phyloP scores from a whole-genome alignment of 2,888 invertebrate genomes.

The Trichacis sp. region DNA sequence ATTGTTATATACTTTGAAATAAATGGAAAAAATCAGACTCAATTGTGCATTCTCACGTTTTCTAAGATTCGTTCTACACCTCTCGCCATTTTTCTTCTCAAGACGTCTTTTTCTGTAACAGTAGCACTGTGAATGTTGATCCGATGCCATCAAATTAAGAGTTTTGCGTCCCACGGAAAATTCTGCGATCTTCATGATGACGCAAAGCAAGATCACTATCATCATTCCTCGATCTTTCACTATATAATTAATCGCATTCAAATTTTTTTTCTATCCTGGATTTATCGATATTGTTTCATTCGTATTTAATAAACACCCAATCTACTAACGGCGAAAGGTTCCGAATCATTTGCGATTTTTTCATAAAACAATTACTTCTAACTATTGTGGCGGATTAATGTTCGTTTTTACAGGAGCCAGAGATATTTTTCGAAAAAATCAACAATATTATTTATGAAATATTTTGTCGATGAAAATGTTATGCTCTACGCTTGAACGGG shows the following conservation, averaged over 20 bases:
- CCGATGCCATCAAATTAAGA: conserved; percentile 49
- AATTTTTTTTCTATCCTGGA: neutral
- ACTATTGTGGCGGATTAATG: too few relatives aligned
- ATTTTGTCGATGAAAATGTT: neutral
- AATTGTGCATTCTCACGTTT: conserved; percentile 57
- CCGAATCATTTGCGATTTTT: too few relatives aligned
- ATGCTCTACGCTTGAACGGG: neutral
- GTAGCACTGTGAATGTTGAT: conserved; percentile 52
- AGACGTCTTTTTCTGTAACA: conserved; percentile 54
- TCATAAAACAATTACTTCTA: too few relatives aligned
- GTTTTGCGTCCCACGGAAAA: conserved; percentile 67
- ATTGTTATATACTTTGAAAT: too few relatives aligned
- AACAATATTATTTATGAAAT: neutral
- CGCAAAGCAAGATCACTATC: conserved; percentile 72
- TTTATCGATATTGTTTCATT: neutral
- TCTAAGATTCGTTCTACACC: conserved; percentile 48
- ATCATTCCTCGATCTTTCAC: conserved; percentile 66
- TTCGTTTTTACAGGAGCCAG: too few relatives aligned
- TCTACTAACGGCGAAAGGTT: too few relatives aligned
- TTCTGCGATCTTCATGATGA: conserved; percentile 75
- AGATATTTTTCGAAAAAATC: too few relatives aligned
- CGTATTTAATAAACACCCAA: neutral
- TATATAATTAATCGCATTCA: conserved; percentile 45
- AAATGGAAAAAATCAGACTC: too few relatives aligned
- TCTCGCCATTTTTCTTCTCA: conserved; percentile 49